Evolutionary conservation across 2,888 invertebrate species (phyloP).

Genomic region (Laspeyria flexula): DNA sequence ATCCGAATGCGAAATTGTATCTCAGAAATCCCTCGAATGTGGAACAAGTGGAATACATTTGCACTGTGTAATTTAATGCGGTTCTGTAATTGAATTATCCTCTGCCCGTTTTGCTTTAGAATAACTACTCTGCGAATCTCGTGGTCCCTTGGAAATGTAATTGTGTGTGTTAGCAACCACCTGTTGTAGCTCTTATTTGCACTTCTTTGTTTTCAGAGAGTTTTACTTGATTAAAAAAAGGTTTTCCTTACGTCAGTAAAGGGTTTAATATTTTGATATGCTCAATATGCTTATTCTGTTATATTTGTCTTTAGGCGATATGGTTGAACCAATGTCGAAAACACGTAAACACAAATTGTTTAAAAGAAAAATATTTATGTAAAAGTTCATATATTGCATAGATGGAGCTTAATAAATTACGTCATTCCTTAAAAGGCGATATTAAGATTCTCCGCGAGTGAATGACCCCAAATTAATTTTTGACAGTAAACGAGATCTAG

Average conservation of each 20-base stretch:
- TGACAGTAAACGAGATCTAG: too few species aligned
- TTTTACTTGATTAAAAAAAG: conserved; percentile 24
- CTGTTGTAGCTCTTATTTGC: conserved; percentile 16
- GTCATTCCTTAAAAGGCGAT: too few species aligned
- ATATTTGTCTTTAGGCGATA: neutral
- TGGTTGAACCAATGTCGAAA: too few species aligned
- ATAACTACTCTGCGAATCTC: conserved; percentile 15
- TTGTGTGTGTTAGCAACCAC: conserved; percentile 22
- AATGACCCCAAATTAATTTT: too few species aligned
- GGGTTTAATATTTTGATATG: conserved; percentile 2
- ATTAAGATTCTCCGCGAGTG: too few species aligned
- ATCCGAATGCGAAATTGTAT: conserved; percentile 36
- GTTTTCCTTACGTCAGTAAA: conserved; percentile 1
- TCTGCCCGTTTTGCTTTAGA: conserved; percentile 5
- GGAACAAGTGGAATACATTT: conserved; percentile 21
- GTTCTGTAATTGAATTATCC: conserved; percentile 16
- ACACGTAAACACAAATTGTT: too few species aligned
- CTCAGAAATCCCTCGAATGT: conserved; percentile 23
- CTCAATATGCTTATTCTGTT: neutral
- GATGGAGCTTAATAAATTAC: too few species aligned
- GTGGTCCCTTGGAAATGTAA: conserved; percentile 12
- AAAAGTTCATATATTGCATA: too few species aligned
- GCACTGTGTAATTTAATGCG: conserved; percentile 23
- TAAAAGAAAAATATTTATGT: too few species aligned
- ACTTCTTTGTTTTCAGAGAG: conserved; percentile 13